Evolutionary conservation across 2,113 vertebrate genomes (phyloP), one percentile per base, ranked within the genome.

Genomic region (Typhlomys cinereus): DNA sequence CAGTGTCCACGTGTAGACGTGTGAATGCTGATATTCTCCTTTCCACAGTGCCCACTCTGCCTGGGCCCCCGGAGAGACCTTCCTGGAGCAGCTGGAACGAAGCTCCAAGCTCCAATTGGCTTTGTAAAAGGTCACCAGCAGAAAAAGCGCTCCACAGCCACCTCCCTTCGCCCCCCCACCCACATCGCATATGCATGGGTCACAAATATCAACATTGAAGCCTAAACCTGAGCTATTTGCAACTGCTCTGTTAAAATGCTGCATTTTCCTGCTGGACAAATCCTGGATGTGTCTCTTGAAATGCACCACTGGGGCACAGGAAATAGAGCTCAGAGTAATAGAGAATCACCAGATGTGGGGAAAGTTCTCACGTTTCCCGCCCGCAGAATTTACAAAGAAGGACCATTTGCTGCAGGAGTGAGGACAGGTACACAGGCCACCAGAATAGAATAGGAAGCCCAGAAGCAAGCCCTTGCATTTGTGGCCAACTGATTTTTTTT

Each of bases 51-150:
- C 94, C 93, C 66, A 75, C 80, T 97, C 75, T 82, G 83, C 92
- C 75, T 89, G 84, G 91, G 80, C 17, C 2, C 2, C 76, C 64
- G 46, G 84, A 95, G 88, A 92, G 73, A 73, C 66, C 73, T 96
- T 91, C 48, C 95, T 93, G 1, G 79, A 92, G 67, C 93, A 97
- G 95, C 93, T 75, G 85, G 93, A 94, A 74, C 80, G 18, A 64
- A 67, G 82, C 64, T 86, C 96, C 92, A 92, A 78, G n/a, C n/a
- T 67, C 11, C 36, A 84, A n/a, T n/a, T n/a, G n/a, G 44, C 27
- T 66, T 20, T 5, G 13, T 31, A 71, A 14, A 52, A 39, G 74
- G 27, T 59, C 34, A 0, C 2, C 31, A 66, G 34, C 46, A 76
- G 23, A 61, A 70, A 91, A 70, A 93, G 36, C 50, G 14, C 83